Base-by-base conservation (phyloP, 1,140 invertebrate genomes). In the Zaprionus tsacasi region DNA sequence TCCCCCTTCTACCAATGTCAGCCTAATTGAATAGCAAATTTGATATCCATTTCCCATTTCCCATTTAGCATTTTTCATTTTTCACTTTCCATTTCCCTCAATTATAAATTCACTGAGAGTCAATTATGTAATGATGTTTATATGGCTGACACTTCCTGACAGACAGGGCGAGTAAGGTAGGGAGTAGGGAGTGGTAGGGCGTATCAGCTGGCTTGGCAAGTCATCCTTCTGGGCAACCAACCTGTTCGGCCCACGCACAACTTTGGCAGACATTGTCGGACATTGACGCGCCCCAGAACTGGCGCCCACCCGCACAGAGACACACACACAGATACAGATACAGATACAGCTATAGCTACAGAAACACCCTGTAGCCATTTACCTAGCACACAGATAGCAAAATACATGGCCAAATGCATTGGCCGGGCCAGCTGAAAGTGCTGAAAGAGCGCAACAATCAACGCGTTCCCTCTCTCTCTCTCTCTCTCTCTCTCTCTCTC, bases 131-230 rank as follows among this genome's bases (percentile, higher is more conserved):
- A 48, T 25, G 30, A 50, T 55, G 52, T 55, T 55, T 55, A 66
- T 55, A 33, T 50, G 30, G 27, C 38, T 54, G 64, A 73, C 56
- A 72, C 63, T 67, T 73, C 64, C 56, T 68, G 50, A 61, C 57
- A 38, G 33, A 72, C 55, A 50, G 45, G 8, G 45, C 8, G 1
- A 8, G 3, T 2, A 8, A 3, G 40, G 6, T 5, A 13, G 2
- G 40, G n/a, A 7, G n/a, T 17, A 1, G 6, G n/a, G 40, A 1
- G 6, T 6, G 40, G n/a, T 1, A 45, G 40, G 13, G n/a, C 7
- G 45, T 17, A 6, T 17, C 8, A 10, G 21, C n/a, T n/a, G n/a
- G n/a, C n/a, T n/a, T 17, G 17, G 17, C 45, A 12, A 11, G 15
- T 54, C 48, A 45, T 61, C 45, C 35, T 25, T 45, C 15, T 56